These are phyloP conservation scores for Merluccius polli DNA, from an alignment of 2,797 vertebrate genomes.

Conservation along the genomic window DNA sequence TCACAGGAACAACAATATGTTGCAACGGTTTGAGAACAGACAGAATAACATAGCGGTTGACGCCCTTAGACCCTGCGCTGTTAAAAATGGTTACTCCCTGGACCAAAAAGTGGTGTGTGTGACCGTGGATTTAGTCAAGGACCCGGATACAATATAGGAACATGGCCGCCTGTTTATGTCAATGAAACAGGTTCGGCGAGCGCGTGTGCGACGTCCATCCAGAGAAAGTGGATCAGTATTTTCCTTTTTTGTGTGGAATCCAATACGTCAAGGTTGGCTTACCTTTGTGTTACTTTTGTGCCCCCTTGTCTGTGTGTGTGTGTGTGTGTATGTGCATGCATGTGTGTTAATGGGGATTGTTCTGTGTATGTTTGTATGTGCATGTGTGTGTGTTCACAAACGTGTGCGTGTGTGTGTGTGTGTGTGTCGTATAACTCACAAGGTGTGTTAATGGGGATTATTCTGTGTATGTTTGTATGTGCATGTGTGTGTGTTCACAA, in stretches of 20 bases:
- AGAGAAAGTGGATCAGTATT: background rate
- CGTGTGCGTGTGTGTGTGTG: background rate
- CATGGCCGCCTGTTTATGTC: background rate
- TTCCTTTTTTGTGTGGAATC: background rate
- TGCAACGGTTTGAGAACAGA: background rate
- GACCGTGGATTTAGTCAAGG: background rate
- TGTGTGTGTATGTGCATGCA: background rate
- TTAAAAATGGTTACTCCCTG: background rate
- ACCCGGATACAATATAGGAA: background rate
- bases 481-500: too few relatives aligned
- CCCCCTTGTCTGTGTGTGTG: background rate
- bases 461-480: background rate
- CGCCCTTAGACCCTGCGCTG: background rate
- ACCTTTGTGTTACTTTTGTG: background rate
- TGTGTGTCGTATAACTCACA: background rate
- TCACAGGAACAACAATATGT: too few relatives aligned
- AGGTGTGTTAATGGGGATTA: background rate
- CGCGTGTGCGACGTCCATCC: background rate
- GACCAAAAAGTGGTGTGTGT: too few relatives aligned
- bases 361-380: background rate
- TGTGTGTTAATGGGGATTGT: background rate
- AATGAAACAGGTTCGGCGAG: background rate
- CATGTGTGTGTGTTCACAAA: slow-evolving; percentile 8
- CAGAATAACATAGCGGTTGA: background rate
- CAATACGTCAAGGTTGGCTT: background rate